Base-by-base conservation (phyloP, 2,113 vertebrate genomes). In the Pseudopodoces humilis region DNA sequence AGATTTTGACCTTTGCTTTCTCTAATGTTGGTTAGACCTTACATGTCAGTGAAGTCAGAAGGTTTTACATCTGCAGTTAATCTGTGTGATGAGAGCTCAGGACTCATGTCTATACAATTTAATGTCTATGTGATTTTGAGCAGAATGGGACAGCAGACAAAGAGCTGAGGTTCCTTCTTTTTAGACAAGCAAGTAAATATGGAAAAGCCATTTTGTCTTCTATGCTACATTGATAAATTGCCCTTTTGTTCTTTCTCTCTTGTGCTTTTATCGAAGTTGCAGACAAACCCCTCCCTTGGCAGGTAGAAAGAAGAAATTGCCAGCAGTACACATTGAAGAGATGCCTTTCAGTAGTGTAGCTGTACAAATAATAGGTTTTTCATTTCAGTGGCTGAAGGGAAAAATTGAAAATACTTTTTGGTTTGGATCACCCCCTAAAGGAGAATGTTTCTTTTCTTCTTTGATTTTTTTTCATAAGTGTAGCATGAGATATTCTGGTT, bases 341-440 rank as follows among this genome's bases (percentile, higher is more conserved):
- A 74, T 59, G 63, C 43, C 53, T 95, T 94, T 89, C 88, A 77
- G 71, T 65, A 78, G 30, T 50, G 59, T 82, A 86, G 39, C 76
- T 83, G 50, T 77, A 72, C 76, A 93, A 94, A 93, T 81, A 95
- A 92, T 67, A 93, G 80, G n/a, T 60, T 94, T 93, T 94, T 86
- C 72, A 60, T 88, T 91, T 92, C 80, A 46, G 76, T 60, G 81
- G 6, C 83, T 94, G 77, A 93, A 90, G 0, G 6, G 52, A 86
- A 94, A 92, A 86, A 53, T 15, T 71, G 83, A 78, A 95, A 94
- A 91, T 86, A 75, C 64, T 82, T 95, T 88, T 90, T 71, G 68
- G 47, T 94, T 95, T 78, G 83, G 80, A 92, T 94, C 81, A 92
- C 27, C 58, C 30, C 37, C 60, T 94, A 89, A 91, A 92, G 68